Percentiles rank a stretch among this genome's conserved stretches.
These are phyloP conservation scores for Margaritifera margaritifera DNA, from an alignment of 2,888 invertebrate genomes.

Conservation along the genomic window DNA sequence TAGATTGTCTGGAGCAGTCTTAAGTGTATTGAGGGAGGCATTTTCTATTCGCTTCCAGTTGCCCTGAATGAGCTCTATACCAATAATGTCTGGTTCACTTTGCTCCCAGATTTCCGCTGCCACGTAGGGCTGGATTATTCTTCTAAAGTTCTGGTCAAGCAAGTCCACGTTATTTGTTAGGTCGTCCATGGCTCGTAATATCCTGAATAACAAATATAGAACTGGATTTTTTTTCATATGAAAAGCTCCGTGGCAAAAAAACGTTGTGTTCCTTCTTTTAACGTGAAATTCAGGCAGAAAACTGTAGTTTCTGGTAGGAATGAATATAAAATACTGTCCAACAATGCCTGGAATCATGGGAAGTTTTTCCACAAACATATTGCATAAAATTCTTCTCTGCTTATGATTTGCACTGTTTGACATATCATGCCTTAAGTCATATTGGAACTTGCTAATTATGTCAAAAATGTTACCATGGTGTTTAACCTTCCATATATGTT, in stretches of 20 bases:
- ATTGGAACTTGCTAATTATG: too few species aligned
- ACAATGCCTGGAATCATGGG: too few species aligned
- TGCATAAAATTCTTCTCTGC: too few species aligned
- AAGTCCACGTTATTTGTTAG: conserved; percentile 15
- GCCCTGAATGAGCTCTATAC: conserved; percentile 12
- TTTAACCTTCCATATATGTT: too few species aligned
- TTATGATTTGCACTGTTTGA: too few species aligned
- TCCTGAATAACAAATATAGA: conserved; percentile 14
- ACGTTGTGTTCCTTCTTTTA: too few species aligned
- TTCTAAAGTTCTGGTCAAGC: not conserved
- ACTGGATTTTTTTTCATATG: not conserved
- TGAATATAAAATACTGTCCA: too few species aligned
- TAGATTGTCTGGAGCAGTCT: conserved; percentile 3
- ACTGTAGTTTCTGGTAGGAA: too few species aligned
- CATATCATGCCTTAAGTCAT: too few species aligned
- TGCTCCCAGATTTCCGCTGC: conserved; percentile 22
- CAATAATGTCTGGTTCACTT: conserved; percentile 9
- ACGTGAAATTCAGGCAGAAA: too few species aligned
- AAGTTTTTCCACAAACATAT: too few species aligned
- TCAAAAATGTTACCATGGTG: too few species aligned
- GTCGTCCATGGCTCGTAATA: conserved; percentile 28
- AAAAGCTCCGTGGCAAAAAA: not conserved
- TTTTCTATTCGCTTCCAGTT: not conserved
- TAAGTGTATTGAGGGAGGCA: conserved; percentile 10
- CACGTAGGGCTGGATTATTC: conserved; percentile 16